Evolutionary conservation across 2,797 vertebrate genomes (phyloP).

Genomic region (Pygocentrus nattereri): DNA sequence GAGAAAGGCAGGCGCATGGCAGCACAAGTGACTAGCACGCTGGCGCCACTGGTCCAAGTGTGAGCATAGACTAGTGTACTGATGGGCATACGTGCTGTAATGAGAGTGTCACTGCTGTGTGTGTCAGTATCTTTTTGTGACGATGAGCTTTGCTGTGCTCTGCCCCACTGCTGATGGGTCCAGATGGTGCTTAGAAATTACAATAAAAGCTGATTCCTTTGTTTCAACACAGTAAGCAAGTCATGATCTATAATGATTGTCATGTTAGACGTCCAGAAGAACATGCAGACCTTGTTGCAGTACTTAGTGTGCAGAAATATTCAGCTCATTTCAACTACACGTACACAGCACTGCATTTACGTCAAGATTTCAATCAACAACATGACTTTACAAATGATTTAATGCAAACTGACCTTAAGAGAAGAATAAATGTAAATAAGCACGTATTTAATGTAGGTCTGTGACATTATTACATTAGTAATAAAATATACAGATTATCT

Average conservation of each 20-base stretch:
- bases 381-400: too few species aligned
- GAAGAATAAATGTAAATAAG: not conserved
- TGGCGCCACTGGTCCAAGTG: constrained; percentile 32
- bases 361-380: not conserved
- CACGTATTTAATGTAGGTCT: not conserved
- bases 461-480: not conserved
- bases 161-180: constrained; percentile 62
- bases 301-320: not conserved
- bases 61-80: constrained; percentile 57
- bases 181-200: constrained; percentile 73
- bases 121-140: constrained; percentile 24
- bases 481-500: not conserved
- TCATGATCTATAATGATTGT: constrained; percentile 35
- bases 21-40: constrained; percentile 32
- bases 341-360: not conserved
- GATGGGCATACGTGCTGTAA: constrained; percentile 58
- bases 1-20: constrained; percentile 36
- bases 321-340: not conserved
- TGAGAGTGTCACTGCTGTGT: constrained; percentile 41
- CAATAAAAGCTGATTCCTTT: constrained; percentile 61
- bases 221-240: constrained; percentile 52
- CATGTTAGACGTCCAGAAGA: constrained; percentile 19
- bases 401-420: not conserved
- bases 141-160: constrained; percentile 22
- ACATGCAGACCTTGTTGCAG: not conserved